phyloP scores from a whole-genome alignment of 2,113 vertebrate genomes.

The Puffinus mauretanicus region DNA sequence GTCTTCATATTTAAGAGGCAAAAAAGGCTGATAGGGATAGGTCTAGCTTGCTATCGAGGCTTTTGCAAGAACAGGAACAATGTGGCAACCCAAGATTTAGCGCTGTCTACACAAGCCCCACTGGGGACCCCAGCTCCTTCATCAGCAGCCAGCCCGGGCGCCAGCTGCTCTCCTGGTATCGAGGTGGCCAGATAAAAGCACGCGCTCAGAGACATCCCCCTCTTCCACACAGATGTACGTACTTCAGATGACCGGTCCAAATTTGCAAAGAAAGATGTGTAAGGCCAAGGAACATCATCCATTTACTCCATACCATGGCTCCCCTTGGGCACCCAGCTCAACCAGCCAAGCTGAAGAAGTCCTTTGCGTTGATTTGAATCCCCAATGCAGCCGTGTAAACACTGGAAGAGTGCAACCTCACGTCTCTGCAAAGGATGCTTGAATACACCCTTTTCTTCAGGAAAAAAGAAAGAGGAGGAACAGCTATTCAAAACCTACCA shows the following conservation, averaged over 20 bases:
- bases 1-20: background rate
- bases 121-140: background rate
- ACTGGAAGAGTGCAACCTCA: background rate
- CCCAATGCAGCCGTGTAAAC: background rate
- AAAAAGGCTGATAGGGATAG: background rate
- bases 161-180: background rate
- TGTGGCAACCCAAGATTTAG: background rate
- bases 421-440: background rate
- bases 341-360: background rate
- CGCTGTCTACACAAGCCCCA: background rate
- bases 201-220: background rate
- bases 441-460: background rate
- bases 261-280: background rate
- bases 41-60: background rate
- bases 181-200: background rate
- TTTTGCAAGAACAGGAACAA: constrained; percentile 23
- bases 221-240: background rate
- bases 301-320: background rate
- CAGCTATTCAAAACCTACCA: background rate
- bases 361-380: background rate
- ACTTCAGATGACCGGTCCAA: background rate
- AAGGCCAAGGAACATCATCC: background rate
- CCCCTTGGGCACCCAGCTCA: background rate
- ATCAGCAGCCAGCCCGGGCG: background rate
- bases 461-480: background rate